phyloP scores from a whole-genome alignment of 1,140 invertebrate species.

The Aphelinus atriplicis region DNA sequence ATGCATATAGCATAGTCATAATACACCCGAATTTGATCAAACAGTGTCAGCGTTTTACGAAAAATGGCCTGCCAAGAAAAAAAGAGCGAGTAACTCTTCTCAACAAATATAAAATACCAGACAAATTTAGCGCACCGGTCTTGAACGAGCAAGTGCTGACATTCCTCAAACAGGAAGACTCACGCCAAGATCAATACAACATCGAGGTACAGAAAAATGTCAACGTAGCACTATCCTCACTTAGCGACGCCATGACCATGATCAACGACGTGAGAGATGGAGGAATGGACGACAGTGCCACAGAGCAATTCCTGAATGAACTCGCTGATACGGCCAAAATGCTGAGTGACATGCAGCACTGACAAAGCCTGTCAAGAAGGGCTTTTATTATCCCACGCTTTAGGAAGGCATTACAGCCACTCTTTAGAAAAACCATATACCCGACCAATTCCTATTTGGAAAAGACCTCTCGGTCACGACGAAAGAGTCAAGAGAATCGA shows the following conservation, averaged over 20 bases:
- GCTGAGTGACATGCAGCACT: background rate
- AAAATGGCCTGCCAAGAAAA: background rate
- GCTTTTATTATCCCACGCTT: constrained; percentile 3
- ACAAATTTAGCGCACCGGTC: background rate
- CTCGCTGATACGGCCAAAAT: constrained; percentile 3
- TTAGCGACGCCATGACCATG: constrained; percentile 4
- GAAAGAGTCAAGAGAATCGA: background rate
- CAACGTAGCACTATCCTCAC: background rate
- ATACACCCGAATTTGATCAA: background rate
- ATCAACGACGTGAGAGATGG: background rate
- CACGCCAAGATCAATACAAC: background rate
- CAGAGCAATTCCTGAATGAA: background rate
- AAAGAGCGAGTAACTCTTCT: background rate
- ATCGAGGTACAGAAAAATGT: background rate
- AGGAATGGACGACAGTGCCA: background rate
- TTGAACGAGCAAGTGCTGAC: constrained; percentile 1
- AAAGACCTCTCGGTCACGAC: background rate
- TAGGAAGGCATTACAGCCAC: background rate
- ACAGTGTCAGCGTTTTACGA: background rate
- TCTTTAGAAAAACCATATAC: background rate
- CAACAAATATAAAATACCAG: constrained; percentile 7
- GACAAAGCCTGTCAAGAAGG: background rate
- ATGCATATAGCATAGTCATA: no score
- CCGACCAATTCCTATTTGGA: background rate
- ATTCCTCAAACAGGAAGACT: background rate